Percentiles rank a stretch among this genome's conserved stretches.
Conservation (phyloP, 1,140 invertebrate species). For the Ostrea edulis region DNA sequence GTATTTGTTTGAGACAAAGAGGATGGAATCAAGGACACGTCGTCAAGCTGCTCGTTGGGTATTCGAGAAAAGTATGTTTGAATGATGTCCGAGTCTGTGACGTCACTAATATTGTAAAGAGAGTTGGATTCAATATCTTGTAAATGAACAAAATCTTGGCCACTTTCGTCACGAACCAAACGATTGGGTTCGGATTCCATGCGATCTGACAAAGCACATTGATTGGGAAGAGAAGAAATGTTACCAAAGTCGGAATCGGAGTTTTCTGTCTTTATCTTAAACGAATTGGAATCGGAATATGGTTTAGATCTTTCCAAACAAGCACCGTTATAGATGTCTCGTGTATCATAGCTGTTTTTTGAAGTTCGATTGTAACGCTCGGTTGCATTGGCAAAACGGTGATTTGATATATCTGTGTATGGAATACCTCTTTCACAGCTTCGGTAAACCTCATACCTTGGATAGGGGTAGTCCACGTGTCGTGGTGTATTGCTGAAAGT, state of each 20-base stretch:
- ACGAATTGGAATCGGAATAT: background rate
- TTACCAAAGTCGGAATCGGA: background rate
- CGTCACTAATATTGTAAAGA: slow-evolving; percentile 17
- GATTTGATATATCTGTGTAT: background rate
- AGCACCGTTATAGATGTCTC: background rate
- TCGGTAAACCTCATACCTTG: slow-evolving; percentile 36
- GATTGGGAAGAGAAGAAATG: slow-evolving; percentile 22
- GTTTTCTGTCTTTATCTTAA: slow-evolving; percentile 22
- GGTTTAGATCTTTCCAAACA: slow-evolving; percentile 11
- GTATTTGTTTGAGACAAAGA: slow-evolving; percentile 33
- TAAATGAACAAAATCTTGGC: slow-evolving; percentile 30
- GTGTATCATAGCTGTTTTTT: background rate
- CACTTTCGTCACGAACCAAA: background rate
- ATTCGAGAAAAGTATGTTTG: slow-evolving; percentile 48
- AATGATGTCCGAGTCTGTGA: slow-evolving; percentile 38
- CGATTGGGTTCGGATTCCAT: background rate
- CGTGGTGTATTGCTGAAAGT: background rate
- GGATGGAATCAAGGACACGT: background rate
- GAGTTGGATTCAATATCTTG: slow-evolving; percentile 30
- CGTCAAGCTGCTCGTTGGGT: slow-evolving; percentile 27
- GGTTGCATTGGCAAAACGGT: background rate
- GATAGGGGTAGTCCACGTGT: background rate
- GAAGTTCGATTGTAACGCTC: background rate
- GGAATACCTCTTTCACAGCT: slow-evolving; percentile 4
- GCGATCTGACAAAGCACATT: background rate